Evolutionary conservation across 1,140 invertebrate genomes (phyloP).

Genomic region (Hyposmocoma kahamanoa): DNA sequence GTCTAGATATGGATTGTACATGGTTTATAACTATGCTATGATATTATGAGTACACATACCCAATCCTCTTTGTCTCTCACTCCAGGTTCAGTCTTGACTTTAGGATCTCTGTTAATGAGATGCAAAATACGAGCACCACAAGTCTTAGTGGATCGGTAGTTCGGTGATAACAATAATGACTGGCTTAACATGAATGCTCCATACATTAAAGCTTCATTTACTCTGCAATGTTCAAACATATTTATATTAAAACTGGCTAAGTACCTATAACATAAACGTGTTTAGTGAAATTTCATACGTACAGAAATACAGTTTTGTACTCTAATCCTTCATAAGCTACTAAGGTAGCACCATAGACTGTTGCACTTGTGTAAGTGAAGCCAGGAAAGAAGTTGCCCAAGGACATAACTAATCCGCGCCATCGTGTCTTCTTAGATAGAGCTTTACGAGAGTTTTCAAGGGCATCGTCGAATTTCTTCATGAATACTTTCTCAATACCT

Average conservation of each 20-base stretch:
- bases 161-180: slow-evolving; percentile 88
- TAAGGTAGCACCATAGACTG: slow-evolving; percentile 83
- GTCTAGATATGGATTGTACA: too few species aligned
- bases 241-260: too few species aligned
- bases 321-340: slow-evolving; percentile 77
- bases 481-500: slow-evolving; percentile 74
- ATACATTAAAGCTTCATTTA: slow-evolving; percentile 89
- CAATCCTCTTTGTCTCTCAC: slow-evolving; percentile 50
- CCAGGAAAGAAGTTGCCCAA: slow-evolving; percentile 82
- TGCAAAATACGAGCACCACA: slow-evolving; percentile 84
- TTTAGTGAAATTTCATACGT: too few species aligned
- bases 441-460: slow-evolving; percentile 71
- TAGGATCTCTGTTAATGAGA: slow-evolving; percentile 70
- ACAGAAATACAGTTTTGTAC: slow-evolving; percentile 85
- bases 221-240: too few species aligned
- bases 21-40: too few species aligned
- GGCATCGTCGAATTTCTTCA: slow-evolving; percentile 75
- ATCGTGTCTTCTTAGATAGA: slow-evolving; percentile 76
- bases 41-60: too few species aligned
- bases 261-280: too few species aligned
- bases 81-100: slow-evolving; percentile 51
- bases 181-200: slow-evolving; percentile 92
- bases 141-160: slow-evolving; percentile 88
- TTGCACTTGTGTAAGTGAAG: slow-evolving; percentile 82
- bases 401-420: slow-evolving; percentile 80